Percentiles rank a stretch among this genome's conserved stretches.
Evolutionary conservation across 2,888 invertebrate species (phyloP).

Genomic region (Halictus quadricinctus): DNA sequence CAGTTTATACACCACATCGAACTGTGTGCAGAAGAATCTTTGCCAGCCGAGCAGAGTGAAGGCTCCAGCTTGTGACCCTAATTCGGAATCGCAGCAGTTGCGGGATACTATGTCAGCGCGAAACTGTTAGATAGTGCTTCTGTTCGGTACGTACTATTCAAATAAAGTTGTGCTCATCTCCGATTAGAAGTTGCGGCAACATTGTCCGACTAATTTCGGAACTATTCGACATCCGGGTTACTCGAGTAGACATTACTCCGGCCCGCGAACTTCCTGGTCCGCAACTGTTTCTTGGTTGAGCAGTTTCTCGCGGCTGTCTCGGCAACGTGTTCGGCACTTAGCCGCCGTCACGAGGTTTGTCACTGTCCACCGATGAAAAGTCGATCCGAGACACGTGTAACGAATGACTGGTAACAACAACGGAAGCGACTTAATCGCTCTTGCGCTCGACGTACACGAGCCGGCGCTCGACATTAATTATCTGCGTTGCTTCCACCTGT

Average conservation of each 20-base stretch:
- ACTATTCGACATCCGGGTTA: slow-evolving; percentile 64
- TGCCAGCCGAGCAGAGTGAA: not conserved
- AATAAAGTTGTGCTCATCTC: slow-evolving; percentile 16
- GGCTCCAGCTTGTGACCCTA: not conserved
- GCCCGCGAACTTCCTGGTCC: slow-evolving; percentile 47
- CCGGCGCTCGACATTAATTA: slow-evolving; percentile 5
- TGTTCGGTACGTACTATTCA: not conserved
- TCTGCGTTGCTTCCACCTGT: not conserved
- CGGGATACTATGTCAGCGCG: not conserved
- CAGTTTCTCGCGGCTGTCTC: slow-evolving; percentile 54
- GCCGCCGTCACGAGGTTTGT: slow-evolving; percentile 44
- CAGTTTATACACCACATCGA: not conserved
- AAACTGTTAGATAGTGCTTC: not conserved
- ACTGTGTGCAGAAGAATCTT: not conserved
- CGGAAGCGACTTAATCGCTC: slow-evolving; percentile 20
- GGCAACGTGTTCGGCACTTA: slow-evolving; percentile 61
- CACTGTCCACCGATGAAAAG: slow-evolving; percentile 47
- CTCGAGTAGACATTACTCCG: slow-evolving; percentile 63
- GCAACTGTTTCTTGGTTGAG: slow-evolving; percentile 56
- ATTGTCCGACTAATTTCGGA: slow-evolving; percentile 66
- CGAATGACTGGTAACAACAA: slow-evolving; percentile 8
- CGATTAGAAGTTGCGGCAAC: slow-evolving; percentile 52
- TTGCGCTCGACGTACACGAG: slow-evolving; percentile 2
- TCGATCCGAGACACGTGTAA: slow-evolving; percentile 32
- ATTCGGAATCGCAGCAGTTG: slow-evolving; percentile 2